Percentiles rank a stretch among this genome's conserved stretches.
Conservation (phyloP, 2,888 invertebrate species). For the Polietes domitor region DNA sequence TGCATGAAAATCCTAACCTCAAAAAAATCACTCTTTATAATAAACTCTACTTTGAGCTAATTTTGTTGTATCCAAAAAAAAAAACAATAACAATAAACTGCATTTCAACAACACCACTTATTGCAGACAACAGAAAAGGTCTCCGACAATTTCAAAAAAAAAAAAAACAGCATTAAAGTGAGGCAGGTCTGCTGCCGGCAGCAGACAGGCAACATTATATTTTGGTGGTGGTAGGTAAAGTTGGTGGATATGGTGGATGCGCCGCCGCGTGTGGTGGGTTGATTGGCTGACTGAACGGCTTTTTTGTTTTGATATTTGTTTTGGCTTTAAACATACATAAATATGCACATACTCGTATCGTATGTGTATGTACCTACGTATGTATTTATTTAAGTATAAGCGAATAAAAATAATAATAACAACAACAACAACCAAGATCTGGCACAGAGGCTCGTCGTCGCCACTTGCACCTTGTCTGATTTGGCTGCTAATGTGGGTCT, state of each 20-base stretch:
- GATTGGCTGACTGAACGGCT: neutral
- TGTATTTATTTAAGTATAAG: neutral
- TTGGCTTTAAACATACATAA: neutral
- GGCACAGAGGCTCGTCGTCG: constrained; percentile 65
- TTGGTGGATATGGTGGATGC: constrained; percentile 32
- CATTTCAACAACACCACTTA: neutral
- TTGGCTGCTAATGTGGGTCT: constrained; percentile 62
- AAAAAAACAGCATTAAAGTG: constrained; percentile 36
- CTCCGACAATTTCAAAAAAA: constrained; percentile 26
- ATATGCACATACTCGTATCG: neutral
- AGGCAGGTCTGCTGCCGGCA: neutral
- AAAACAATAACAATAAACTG: constrained; percentile 37
- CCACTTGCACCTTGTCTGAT: constrained; percentile 65
- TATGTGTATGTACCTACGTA: too few species aligned
- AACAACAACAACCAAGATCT: constrained; percentile 53
- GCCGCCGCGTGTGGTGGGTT: constrained; percentile 32
- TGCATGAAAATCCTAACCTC: neutral
- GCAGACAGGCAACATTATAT: constrained; percentile 20
- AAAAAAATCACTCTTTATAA: too few species aligned
- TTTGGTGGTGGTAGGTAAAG: constrained; percentile 23
- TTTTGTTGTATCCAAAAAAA: constrained; percentile 36
- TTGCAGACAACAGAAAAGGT: constrained; percentile 40
- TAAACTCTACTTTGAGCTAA: constrained; percentile 54
- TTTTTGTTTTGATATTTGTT: neutral
- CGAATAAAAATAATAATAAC: constrained; percentile 15